These are phyloP conservation scores for Alloscopus bannaensis DNA, from an alignment of 2,888 invertebrate species.

Conservation along the genomic window DNA sequence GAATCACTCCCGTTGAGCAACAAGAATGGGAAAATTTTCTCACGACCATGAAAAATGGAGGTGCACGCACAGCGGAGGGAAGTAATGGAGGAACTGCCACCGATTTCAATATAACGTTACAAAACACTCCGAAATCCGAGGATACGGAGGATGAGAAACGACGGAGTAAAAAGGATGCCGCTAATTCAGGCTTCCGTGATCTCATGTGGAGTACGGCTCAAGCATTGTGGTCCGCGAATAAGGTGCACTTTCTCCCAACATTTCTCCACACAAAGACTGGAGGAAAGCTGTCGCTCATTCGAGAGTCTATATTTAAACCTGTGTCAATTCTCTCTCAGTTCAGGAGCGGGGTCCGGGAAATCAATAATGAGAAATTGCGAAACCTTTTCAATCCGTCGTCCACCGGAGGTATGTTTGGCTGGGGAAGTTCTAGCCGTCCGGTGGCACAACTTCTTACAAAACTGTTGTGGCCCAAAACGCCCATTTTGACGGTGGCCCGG, in stretches of 20 bases:
- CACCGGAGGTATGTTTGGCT: not conserved
- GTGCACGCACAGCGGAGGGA: not conserved
- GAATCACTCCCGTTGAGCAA: not conserved
- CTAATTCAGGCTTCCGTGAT: not conserved
- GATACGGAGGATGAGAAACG: constrained; percentile 1
- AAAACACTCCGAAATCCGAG: not conserved
- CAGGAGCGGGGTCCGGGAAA: constrained; percentile 33
- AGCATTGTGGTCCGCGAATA: constrained; percentile 39
- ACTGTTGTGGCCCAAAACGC: not conserved
- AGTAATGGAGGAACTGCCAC: not conserved
- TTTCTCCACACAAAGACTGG: constrained; percentile 50
- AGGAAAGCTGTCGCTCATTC: constrained; percentile 42
- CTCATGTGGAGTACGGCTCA: constrained; percentile 23
- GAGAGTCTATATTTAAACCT: constrained; percentile 42
- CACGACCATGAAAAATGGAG: constrained; percentile 21
- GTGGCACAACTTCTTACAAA: no score
- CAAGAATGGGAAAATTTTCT: constrained; percentile 17
- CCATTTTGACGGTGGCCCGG: constrained; percentile 13
- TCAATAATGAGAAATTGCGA: constrained; percentile 32
- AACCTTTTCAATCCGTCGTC: constrained; percentile 9
- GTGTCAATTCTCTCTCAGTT: constrained; percentile 42
- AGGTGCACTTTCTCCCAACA: constrained; percentile 39
- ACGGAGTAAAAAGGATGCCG: constrained; percentile 25
- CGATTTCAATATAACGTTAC: not conserved
- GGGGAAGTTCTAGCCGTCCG: not conserved